Evolutionary conservation across 2,797 vertebrate species (phyloP).

Genomic region (Oophaga sylvatica): DNA sequence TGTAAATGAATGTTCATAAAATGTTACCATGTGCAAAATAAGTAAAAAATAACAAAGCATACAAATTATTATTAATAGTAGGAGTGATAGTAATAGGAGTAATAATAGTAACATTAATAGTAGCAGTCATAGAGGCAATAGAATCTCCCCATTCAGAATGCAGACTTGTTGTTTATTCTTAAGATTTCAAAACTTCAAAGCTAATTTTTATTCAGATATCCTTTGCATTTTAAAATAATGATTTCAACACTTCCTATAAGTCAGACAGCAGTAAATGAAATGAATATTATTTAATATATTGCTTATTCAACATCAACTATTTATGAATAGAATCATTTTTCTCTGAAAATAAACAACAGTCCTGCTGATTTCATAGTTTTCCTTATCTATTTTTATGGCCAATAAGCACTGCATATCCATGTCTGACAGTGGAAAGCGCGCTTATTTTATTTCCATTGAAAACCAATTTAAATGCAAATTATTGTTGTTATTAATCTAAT

Average conservation of each 20-base stretch:
- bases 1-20: too few relatives aligned
- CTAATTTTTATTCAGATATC: background rate
- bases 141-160: too few relatives aligned
- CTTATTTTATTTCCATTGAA: slow-evolving; percentile 52
- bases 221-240: background rate
- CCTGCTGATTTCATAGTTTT: slow-evolving; percentile 35
- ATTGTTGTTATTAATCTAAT: slow-evolving; percentile 62
- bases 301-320: background rate
- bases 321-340: slow-evolving; percentile 21
- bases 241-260: background rate
- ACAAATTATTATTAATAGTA: too few relatives aligned
- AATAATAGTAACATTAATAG: background rate
- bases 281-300: slow-evolving; percentile 23
- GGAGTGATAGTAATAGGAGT: too few relatives aligned
- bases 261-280: slow-evolving; percentile 9
- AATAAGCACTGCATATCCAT: slow-evolving; percentile 49
- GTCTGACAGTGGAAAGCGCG: slow-evolving; percentile 41
- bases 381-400: slow-evolving; percentile 31
- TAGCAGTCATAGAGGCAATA: too few relatives aligned
- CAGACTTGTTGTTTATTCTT: background rate
- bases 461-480: slow-evolving; percentile 62
- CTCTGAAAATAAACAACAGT: slow-evolving; percentile 14
- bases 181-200: background rate
- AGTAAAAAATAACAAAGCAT: too few relatives aligned
- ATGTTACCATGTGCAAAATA: too few relatives aligned